Base-by-base conservation (phyloP, 1,140 invertebrate genomes). In the Anastrepha obliqua region DNA sequence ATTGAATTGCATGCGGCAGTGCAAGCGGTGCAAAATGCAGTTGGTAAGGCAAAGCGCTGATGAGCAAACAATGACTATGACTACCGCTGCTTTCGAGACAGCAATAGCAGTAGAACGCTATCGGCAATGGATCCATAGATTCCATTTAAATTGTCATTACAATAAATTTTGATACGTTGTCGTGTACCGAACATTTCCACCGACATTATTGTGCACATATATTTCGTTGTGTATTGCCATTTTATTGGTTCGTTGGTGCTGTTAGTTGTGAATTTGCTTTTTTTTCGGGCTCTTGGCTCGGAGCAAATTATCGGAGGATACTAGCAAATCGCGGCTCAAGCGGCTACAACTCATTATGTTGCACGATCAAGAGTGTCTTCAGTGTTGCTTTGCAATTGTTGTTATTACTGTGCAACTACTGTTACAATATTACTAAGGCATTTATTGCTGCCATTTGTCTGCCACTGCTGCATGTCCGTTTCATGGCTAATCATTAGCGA, bases 71-170 rank as follows among this genome's bases (percentile, higher is more conserved):
- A 74, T 74, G 70, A 70, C 65, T 11, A 11, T 44, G 44, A 42
- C 44, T 81, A 15, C 74, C 47, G 15, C n/a, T 17, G 60, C 15
- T 62, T 17, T n/a, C 5, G 29, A 11, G 13, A 70, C 67, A 51
- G 47, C 44, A 81, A 81, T n/a, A 55, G 20, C 15, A 20, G n/a
- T 20, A 58, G 44, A 58, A 55, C 29, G n/a, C 74, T 29, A 58
- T 81, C 47, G n/a, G 1, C 74, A 81, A 81, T 81, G 74, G 44
- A 20, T 42, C 6, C 44, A 51, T 87, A 85, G 87, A 87, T 87
- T 81, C 85, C 29, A 85, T 87, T 87, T 78, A 87, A 87, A 87
- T 87, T 78, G 70, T 65, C 87, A 78, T 87, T 87, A 47, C 86
- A 87, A 87, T 87, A 74, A 70, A 87, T 87, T 87, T 78, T 51